A percentile compares a stretch with the other conserved stretches of the same genome.
Evolutionary conservation across 2,888 invertebrate species (phyloP).

Genomic region (Podabrus alpinus): DNA sequence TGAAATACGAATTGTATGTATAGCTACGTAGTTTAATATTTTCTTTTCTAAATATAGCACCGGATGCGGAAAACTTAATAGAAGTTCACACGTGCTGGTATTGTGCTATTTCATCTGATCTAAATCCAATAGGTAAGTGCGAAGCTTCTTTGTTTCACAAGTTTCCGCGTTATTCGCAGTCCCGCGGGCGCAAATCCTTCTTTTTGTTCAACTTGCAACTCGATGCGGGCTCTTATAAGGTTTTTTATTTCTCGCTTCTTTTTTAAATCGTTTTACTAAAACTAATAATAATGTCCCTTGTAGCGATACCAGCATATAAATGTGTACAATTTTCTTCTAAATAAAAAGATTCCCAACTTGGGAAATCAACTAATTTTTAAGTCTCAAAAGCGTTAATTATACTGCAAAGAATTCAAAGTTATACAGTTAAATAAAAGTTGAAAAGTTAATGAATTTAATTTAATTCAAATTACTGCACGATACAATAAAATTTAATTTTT

Average conservation of each 20-base stretch:
- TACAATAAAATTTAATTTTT: background rate
- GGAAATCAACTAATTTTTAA: background rate
- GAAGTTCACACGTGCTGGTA: constrained; percentile 46
- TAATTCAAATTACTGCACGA: background rate
- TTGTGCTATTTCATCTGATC: constrained; percentile 46
- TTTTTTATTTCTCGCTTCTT: constrained; percentile 15
- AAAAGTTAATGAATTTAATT: background rate
- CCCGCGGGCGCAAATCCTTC: constrained; percentile 47
- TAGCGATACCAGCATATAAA: constrained; percentile 2
- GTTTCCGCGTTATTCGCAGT: constrained; percentile 46
- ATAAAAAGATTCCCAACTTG: background rate
- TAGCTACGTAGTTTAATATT: constrained; percentile 16
- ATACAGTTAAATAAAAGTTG: background rate
- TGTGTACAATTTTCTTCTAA: background rate
- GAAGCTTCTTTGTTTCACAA: constrained; percentile 47
- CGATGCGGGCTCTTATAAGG: constrained; percentile 45
- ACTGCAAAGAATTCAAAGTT: background rate
- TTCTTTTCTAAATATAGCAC: constrained; percentile 30
- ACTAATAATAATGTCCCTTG: constrained; percentile 11
- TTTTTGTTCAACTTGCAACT: constrained; percentile 43
- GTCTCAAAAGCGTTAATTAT: background rate
- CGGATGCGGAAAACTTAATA: constrained; percentile 43
- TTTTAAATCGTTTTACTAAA: constrained; percentile 21
- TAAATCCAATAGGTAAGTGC: constrained; percentile 45
- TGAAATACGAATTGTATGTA: constrained; percentile 3